Conservation (phyloP, 1,140 invertebrate genomes). For the Bombyx mandarina region DNA sequence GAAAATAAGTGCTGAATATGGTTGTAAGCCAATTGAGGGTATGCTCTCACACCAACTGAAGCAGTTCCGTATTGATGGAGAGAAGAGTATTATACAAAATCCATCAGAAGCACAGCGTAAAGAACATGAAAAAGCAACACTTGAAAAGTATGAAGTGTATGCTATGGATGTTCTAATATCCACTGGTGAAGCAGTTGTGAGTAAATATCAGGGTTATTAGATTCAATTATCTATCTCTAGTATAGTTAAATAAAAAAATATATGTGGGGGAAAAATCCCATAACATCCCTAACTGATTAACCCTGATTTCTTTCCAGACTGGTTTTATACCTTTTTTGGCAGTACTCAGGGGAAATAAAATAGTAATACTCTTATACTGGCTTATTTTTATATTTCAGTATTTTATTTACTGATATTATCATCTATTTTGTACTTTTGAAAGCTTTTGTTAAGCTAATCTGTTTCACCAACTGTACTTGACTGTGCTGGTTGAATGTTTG, state of each 20-base stretch:
- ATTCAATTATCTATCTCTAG: neutral
- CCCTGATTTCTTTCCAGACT: slow-evolving; percentile 57
- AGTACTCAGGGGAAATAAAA: slow-evolving; percentile 48
- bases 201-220: slow-evolving; percentile 12
- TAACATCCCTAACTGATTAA: neutral
- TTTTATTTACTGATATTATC: slow-evolving; percentile 25
- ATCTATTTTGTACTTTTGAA: neutral
- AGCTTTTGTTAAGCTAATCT: neutral
- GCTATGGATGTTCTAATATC: slow-evolving; percentile 98
- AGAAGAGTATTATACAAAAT: slow-evolving; percentile 96
- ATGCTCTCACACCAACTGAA: slow-evolving; percentile 99
- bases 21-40: slow-evolving; percentile 98
- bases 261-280: neutral
- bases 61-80: slow-evolving; percentile 97
- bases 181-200: slow-evolving; percentile 72
- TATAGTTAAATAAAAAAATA: neutral
- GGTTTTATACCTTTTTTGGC: slow-evolving; percentile 27
- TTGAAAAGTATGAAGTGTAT: slow-evolving; percentile 98
- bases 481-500: no score
- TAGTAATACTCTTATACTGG: slow-evolving; percentile 29
- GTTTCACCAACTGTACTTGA: no score
- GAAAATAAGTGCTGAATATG: slow-evolving; percentile 92
- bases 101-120: slow-evolving; percentile 97
- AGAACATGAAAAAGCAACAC: slow-evolving; percentile 97
- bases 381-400: slow-evolving; percentile 28